Evolutionary conservation across 2,797 vertebrate species (phyloP).

Genomic region (Semotilus atromaculatus): DNA sequence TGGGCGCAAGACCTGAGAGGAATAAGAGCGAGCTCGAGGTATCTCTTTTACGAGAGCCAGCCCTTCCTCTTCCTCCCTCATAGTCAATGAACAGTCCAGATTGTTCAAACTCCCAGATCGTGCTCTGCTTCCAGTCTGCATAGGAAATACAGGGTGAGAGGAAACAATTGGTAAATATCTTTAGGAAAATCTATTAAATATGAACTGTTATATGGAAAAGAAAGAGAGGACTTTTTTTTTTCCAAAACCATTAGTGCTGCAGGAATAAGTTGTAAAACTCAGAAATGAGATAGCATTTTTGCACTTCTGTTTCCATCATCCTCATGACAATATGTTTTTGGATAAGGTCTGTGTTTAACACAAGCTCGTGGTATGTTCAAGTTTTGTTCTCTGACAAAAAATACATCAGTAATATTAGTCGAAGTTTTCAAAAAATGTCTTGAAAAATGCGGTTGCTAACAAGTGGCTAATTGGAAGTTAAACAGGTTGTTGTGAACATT

Average conservation of each 20-base stretch:
- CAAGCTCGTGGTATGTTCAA: neutral
- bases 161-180: neutral
- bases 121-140: conserved; percentile 72
- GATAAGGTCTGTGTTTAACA: neutral
- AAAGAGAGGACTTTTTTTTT: neutral
- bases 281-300: neutral
- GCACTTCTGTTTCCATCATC: neutral
- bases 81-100: conserved; percentile 72
- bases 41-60: conserved; percentile 57
- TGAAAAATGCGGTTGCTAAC: neutral
- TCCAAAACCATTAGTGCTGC: neutral
- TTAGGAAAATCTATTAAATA: neutral
- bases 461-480: neutral
- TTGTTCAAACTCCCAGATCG: conserved; percentile 76
- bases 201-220: neutral
- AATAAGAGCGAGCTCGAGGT: conserved; percentile 61
- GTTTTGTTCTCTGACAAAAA: neutral
- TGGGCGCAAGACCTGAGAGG: conserved; percentile 59
- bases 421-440: neutral
- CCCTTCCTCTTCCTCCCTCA: conserved; percentile 70
- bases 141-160: conserved; percentile 34
- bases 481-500: neutral
- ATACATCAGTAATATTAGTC: neutral
- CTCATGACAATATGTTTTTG: neutral
- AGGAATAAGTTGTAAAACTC: neutral